A percentile compares a stretch with the other conserved stretches of the same genome.
These are phyloP conservation scores for Aricia agestis DNA, from an alignment of 1,140 invertebrate genomes.

Conservation along the genomic window DNA sequence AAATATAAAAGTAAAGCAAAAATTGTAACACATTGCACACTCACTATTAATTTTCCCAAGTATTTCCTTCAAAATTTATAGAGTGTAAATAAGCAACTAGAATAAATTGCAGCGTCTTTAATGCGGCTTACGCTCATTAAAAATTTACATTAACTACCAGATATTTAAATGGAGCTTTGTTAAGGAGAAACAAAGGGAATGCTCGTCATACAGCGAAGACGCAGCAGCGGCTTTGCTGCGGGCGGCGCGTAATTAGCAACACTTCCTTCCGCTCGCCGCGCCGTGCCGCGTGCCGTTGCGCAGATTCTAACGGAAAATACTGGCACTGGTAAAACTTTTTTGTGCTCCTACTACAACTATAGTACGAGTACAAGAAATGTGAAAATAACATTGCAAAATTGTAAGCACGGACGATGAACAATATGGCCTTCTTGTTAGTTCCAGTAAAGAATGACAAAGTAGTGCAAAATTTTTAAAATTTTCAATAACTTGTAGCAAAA, in stretches of 20 bases:
- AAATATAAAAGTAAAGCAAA: no score
- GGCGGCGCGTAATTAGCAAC: slow-evolving; percentile 64
- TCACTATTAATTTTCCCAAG: no score
- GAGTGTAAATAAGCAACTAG: no score
- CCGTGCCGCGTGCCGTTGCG: slow-evolving; percentile 26
- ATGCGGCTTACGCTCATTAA: not conserved
- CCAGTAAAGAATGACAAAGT: not conserved
- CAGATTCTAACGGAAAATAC: not conserved
- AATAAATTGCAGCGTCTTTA: not conserved
- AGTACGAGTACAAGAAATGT: not conserved
- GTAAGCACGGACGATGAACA: not conserved
- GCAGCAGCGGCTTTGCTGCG: slow-evolving; percentile 34
- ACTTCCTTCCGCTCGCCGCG: slow-evolving; percentile 59
- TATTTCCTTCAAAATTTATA: no score
- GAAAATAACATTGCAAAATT: not conserved
- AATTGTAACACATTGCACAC: no score
- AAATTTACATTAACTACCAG: not conserved
- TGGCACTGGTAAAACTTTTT: not conserved
- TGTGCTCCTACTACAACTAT: no score
- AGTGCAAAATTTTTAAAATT: no score
- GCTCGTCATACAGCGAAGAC: slow-evolving; percentile 29
- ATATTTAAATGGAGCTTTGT: slow-evolving; percentile 1
- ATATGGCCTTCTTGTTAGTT: no score
- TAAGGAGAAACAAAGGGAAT: slow-evolving; percentile 22
- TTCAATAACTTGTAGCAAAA: no score